Evolutionary conservation across 2,797 vertebrate species (phyloP), one percentile per base, ranked within the genome.

Genomic region (Pampus argenteus): DNA sequence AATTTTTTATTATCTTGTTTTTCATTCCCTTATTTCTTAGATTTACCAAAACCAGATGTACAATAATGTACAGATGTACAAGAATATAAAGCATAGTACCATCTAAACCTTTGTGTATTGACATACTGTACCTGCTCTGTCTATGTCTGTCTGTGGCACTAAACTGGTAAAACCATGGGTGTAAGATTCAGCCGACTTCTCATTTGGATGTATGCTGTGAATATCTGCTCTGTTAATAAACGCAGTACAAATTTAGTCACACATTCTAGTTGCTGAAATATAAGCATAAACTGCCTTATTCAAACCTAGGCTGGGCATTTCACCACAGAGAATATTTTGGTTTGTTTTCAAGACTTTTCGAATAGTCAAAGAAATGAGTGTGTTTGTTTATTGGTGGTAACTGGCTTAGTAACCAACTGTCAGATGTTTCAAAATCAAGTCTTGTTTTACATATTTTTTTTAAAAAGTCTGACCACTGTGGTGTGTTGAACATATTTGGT

Each of bases 361-460:
- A 74, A 89, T 81, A 81, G 70, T 89, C 79, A 86, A 89, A 88
- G 69, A 84, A 90, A 78, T 38, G 38, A 68, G 68, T 68, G 55
- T 87, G 86, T 89, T 90, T 93, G 83, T 91, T 85, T 86, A 89
- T 86, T 74, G 73, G 85, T 84, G 87, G 87, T 86, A 84, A 83
- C 85, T 87, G 84, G 76, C 82, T 89, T 58, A 57, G 84, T 86
- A 88, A 85, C 77, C 63, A 70, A 71, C 81, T 89, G 84, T 91
- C 86, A 88, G 62, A 88, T 64, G 76, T 79, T 89, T 13, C 10
- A 74, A 89, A 89, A 90, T 84, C 83, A 79, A 89, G 74, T 71
- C 79, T 75, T 78, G 74, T 88, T 83, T 86, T 74, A 86, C 76
- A 84, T 74, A 64, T 65, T 63, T 86, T 86, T 86, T 69, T n/a